Conservation (phyloP, 2,113 vertebrate species). For the Alaudala cheleensis region DNA sequence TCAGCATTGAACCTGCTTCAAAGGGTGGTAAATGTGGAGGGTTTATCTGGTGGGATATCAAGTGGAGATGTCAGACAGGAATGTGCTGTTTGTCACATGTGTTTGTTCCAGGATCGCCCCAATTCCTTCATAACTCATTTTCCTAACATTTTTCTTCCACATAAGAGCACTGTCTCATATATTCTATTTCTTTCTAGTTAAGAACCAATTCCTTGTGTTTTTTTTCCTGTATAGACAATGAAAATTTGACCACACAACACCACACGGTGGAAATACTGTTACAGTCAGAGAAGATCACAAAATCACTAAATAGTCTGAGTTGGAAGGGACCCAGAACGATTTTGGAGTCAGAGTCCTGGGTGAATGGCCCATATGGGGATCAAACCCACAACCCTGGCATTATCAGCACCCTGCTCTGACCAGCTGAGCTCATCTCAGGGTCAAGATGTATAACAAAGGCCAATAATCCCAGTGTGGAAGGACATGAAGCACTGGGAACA, state of each 20-base stretch:
- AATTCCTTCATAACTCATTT: background rate
- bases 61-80: background rate
- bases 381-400: background rate
- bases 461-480: background rate
- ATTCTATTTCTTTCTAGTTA: background rate
- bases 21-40: background rate
- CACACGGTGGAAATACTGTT: background rate
- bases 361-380: background rate
- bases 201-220: background rate
- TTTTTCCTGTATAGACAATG: background rate
- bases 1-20: background rate
- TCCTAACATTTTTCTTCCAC: background rate
- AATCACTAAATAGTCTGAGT: background rate
- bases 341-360: background rate
- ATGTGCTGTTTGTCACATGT: background rate
- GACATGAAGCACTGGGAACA: background rate
- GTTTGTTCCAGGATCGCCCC: background rate
- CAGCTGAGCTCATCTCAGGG: background rate
- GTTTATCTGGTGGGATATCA: background rate
- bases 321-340: background rate
- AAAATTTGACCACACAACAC: background rate
- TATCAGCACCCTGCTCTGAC: background rate
- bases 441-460: background rate
- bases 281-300: background rate
- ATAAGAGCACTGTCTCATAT: background rate